These are phyloP conservation scores for Lasiurus borealis DNA, from an alignment of 2,113 vertebrate species.

Conservation along the genomic window DNA sequence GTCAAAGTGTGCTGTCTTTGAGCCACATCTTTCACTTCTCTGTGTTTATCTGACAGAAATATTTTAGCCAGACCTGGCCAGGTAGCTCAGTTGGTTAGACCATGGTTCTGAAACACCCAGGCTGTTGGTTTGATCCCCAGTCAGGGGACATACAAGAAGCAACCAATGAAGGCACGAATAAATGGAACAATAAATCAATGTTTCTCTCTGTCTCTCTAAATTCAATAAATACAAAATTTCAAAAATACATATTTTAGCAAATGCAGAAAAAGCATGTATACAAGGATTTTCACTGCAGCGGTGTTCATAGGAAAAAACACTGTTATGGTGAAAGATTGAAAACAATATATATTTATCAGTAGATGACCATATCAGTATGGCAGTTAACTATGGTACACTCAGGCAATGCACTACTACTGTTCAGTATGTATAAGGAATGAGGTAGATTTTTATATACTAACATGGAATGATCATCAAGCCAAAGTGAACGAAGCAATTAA, in stretches of 20 bases:
- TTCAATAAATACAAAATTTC: not conserved
- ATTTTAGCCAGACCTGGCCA: not conserved
- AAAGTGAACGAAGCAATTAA: conserved; percentile 35
- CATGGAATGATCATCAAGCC: conserved; percentile 23
- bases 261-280: not conserved
- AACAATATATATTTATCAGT: conserved; percentile 5
- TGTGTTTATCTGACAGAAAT: conserved; percentile 34
- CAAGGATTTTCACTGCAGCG: conserved; percentile 8
- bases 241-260: conserved; percentile 20
- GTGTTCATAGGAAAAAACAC: not conserved
- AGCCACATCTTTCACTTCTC: conserved; percentile 42
- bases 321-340: conserved; percentile 42
- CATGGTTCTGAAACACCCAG: not conserved
- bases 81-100: not conserved
- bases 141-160: not conserved
- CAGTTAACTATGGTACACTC: not conserved
- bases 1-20: conserved; percentile 31
- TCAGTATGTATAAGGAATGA: conserved; percentile 29
- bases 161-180: not conserved
- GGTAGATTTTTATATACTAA: not conserved
- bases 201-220: not conserved
- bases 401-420: conserved; percentile 4
- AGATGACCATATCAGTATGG: not conserved
- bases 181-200: not conserved
- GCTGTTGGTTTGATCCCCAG: not conserved